Evolutionary conservation across 2,113 vertebrate species (phyloP), one percentile per base, ranked within the genome.

Genomic region (Lucifuga dentata): DNA sequence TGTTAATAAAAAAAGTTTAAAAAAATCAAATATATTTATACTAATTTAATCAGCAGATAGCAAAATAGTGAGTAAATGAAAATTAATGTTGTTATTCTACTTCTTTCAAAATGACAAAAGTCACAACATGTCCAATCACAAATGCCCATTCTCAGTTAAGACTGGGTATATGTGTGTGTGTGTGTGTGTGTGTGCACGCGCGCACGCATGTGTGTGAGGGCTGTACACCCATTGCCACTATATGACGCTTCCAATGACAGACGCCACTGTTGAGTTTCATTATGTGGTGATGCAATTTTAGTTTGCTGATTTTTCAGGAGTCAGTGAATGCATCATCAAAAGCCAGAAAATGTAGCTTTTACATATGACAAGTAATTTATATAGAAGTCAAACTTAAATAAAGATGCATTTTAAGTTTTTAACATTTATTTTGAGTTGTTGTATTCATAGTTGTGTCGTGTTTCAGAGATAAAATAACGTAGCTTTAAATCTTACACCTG

Each of bases 291-390:
- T 5, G 46, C 68, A 11, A 57, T 1, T 26, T 43, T 29, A n/a
- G 40, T 41, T 44, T 45, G 68, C 71, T 33, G 8, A 26, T 50
- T 60, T 53, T 55, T 52, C 72, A 17, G 43, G 33, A 3, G 68
- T 19, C 81, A 45, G 55, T 62, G 41, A 76, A 73, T 5, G 36
- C 43, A 63, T 73, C 73, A 12, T 1, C 15, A 11, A 46, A 57
- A 5, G 44, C 41, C 55, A 59, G 64, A 62, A 86, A 88, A 81
- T 66, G 78, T 84, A 83, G 80, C 67, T 58, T 62, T 74, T 39
- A 20, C 79, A 11, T 12, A 29, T 7, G 26, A 29, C 3, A 7
- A 3, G 26, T 29, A 5, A 29, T 7, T 29, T 29, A 29, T 7
- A 29, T 3, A 3, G 7, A 29, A 29, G 26, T 29, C 26, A 29